phyloP scores from a whole-genome alignment of 2,113 vertebrate species.

The Cyanoliseus patagonus region DNA sequence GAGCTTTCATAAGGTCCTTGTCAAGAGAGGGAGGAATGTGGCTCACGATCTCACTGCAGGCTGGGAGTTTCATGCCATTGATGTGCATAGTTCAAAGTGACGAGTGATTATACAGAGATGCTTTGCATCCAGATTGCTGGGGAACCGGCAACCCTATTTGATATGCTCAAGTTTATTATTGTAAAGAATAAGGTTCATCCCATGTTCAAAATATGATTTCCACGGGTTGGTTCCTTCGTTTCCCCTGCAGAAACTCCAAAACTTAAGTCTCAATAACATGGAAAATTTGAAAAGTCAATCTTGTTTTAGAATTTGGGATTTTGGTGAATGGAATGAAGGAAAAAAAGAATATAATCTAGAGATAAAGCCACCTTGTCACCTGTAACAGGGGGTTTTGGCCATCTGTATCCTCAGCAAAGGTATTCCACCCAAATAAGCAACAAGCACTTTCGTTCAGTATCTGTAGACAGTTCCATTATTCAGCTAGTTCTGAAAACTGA shows the following conservation, averaged over 20 bases:
- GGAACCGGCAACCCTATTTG: background rate
- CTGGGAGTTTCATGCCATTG: background rate
- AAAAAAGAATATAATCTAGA: background rate
- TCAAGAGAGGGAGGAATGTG: background rate
- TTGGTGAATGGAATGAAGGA: background rate
- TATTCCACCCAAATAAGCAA: background rate
- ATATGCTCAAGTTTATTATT: background rate
- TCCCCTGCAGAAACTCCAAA: background rate
- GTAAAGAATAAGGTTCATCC: background rate
- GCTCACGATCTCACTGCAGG: background rate
- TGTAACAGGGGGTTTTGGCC: background rate
- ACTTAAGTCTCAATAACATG: background rate
- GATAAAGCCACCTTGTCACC: background rate
- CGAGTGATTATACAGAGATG: background rate
- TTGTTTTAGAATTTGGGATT: background rate
- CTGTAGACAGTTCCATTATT: background rate
- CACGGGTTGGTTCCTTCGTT: background rate
- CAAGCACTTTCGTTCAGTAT: rapidly evolving
- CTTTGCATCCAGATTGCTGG: background rate
- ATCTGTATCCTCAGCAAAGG: background rate
- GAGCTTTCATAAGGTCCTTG: conserved; percentile 93
- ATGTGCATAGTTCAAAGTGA: background rate
- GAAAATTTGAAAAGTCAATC: background rate
- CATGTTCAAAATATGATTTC: background rate
- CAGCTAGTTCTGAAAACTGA: background rate